Evolutionary conservation across 37 sponge, comb jelly and placozoan species (phyloP), one percentile per base, ranked within the genome.

Genomic region (Halichondria panicea): DNA sequence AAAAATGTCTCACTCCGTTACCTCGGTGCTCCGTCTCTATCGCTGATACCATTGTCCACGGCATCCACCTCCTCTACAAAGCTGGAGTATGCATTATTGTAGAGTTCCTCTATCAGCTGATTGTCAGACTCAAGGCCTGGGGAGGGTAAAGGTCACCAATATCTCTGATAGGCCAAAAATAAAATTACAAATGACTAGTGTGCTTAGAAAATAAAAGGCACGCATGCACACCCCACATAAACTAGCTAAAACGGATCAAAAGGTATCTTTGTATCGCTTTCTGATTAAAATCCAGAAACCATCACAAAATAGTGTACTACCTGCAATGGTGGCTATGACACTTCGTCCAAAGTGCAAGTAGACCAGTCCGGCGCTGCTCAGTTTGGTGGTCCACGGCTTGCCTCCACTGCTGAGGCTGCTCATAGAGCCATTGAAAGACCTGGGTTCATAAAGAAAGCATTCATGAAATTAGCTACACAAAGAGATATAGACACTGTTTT

Each of bases 51-150:
- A 81, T 96, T 96, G 48, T 96, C 97, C 31, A 90, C 69, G 31
- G 89, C 97, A 87, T 96, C 97, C 37, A 96, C 69, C 68, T 93
- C 93, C 55, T 96, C 97, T 41, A 96, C 59, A 44, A 96, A 93
- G 56, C 88, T 79, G 15, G 63, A 78, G 58, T 96, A 96, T 25
- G 67, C 40, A 3, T 25, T 55, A 19, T 82, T 68, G 41, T 42
- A 82, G 31, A 82, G 58, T 19, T 71, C 55, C 19, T 81, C 72
- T 1, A 30, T 18, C 27, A 52, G 8, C 5, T 27, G 22, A 37
- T 44, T 21, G 25, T 59, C 48, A 55, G 68, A 34, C 28, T 27
- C 36, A 34, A 27, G 21, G 11, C 41, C 68, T 66, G 40, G 12
- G 22, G 32, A n/a, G n/a, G n/a, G n/a, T n/a, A n/a, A n/a, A n/a